phyloP scores from a whole-genome alignment of 2,888 invertebrate genomes.

The Drosophila tripunctata region DNA sequence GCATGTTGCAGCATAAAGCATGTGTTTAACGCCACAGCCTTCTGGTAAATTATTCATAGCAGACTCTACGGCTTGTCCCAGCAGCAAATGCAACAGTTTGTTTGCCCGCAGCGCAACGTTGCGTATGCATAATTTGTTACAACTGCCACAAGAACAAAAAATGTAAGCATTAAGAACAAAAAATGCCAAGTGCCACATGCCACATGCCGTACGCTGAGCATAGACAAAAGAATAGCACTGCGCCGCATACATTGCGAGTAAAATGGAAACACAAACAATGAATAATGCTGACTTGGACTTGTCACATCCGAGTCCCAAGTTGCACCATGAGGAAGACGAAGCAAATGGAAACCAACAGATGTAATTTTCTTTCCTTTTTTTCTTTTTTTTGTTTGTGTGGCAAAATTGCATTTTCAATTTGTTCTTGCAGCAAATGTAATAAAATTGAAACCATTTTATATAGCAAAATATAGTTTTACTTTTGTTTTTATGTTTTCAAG shows the following conservation, averaged over 20 bases:
- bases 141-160: constrained; percentile 1
- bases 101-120: constrained; percentile 2
- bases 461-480: neutral
- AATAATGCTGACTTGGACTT: neutral
- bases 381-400: no score
- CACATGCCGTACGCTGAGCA: neutral
- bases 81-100: constrained; percentile 39
- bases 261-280: neutral
- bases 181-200: neutral
- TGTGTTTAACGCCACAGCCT: constrained; percentile 13
- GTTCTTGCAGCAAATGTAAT: neutral
- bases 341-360: neutral
- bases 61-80: constrained; percentile 14
- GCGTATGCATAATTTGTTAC: constrained; percentile 31
- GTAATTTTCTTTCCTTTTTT: neutral
- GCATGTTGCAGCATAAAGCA: constrained; percentile 10
- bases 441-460: neutral
- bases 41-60: constrained; percentile 32
- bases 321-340: neutral
- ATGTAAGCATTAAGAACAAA: neutral
- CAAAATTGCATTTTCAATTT: neutral
- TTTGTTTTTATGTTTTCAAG: neutral
- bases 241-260: neutral
- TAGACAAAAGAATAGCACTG: neutral
- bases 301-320: neutral